phyloP scores from a whole-genome alignment of 2,113 vertebrate genomes.

The Xyliphius kryptos region DNA sequence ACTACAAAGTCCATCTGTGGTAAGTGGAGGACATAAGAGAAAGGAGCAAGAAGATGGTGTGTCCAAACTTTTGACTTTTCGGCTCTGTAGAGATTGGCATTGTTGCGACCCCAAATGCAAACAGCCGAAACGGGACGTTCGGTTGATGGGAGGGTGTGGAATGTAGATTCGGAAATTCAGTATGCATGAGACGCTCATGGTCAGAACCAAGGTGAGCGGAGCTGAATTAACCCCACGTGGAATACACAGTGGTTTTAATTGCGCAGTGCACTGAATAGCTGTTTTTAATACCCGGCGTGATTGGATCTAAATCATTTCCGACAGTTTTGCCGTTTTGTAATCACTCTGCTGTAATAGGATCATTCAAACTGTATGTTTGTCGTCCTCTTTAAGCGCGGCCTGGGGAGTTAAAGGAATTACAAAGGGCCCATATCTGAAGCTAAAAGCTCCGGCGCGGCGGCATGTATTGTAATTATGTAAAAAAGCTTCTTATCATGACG shows the following conservation, averaged over 20 bases:
- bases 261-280: neutral
- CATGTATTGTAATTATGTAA: constrained; percentile 20
- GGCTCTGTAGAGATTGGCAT: too few species aligned
- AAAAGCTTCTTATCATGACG: constrained; percentile 23
- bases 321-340: constrained; percentile 26
- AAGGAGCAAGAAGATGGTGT: too few species aligned
- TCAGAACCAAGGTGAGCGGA: neutral
- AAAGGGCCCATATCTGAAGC: constrained; percentile 24
- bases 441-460: neutral
- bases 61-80: too few species aligned
- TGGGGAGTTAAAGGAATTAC: constrained; percentile 24
- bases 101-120: too few species aligned
- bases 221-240: neutral
- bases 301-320: constrained; percentile 17
- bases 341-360: constrained; percentile 33
- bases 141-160: too few species aligned
- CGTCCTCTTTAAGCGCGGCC: constrained; percentile 1
- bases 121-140: too few species aligned
- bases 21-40: too few species aligned
- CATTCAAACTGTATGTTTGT: constrained; percentile 1
- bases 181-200: neutral
- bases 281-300: neutral
- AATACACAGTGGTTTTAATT: neutral
- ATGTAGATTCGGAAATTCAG: too few species aligned
- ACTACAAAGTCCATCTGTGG: too few species aligned